These are phyloP conservation scores for Sylvia borin DNA, from an alignment of 2,797 vertebrate genomes.

Conservation along the genomic window DNA sequence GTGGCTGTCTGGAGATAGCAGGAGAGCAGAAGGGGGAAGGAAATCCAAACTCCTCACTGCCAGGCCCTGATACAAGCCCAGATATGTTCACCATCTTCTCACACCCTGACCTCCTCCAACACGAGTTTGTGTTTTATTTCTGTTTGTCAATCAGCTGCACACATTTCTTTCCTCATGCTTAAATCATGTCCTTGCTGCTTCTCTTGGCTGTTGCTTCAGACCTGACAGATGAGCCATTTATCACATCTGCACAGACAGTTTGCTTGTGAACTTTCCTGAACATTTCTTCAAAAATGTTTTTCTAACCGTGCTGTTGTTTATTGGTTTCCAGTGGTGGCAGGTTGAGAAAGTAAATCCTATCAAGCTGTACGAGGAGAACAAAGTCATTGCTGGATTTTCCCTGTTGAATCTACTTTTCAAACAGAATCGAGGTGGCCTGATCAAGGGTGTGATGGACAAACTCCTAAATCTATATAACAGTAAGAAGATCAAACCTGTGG, in stretches of 20 bases:
- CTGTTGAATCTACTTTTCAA: slow-evolving; percentile 97
- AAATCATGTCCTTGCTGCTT: not conserved
- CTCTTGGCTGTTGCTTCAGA: not conserved
- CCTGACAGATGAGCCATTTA: not conserved
- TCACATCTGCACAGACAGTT: not conserved
- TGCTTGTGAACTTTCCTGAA: not conserved
- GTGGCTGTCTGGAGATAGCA: not conserved
- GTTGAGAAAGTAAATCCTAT: slow-evolving; percentile 99
- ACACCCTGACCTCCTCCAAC: not conserved
- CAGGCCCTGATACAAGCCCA: not conserved
- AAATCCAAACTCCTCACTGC: not conserved
- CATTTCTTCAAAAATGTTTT: not conserved
- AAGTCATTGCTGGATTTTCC: slow-evolving; percentile 97
- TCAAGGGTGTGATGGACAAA: slow-evolving; percentile 88
- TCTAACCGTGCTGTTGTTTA: slow-evolving; percentile 21
- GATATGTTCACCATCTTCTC: not conserved
- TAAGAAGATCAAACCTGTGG: slow-evolving; percentile 95
- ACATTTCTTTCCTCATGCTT: not conserved
- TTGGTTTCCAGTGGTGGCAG: slow-evolving; percentile 94
- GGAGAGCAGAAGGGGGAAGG: not conserved
- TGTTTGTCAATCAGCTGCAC: not conserved
- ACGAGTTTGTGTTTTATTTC: not conserved
- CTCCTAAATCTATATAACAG: slow-evolving; percentile 87
- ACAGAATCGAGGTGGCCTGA: slow-evolving; percentile 85
- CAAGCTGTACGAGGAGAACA: slow-evolving; percentile 98